These are phyloP conservation scores for Mus caroli DNA, from an alignment of 2,797 vertebrate species.

Conservation along the genomic window DNA sequence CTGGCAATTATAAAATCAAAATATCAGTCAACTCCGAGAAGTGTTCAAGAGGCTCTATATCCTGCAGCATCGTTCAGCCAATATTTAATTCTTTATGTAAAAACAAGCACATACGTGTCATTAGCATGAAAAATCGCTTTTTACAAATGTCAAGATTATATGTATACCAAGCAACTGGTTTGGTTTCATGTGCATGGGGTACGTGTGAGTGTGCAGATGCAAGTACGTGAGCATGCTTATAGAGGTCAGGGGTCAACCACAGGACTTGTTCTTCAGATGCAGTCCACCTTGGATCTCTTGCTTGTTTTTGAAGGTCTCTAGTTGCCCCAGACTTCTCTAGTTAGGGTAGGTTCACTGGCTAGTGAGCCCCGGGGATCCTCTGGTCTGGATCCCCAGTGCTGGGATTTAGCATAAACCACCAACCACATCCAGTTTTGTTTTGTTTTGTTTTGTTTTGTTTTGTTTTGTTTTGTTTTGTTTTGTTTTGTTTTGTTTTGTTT, in stretches of 20 bases:
- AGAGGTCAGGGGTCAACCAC: neutral
- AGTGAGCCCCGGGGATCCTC: neutral
- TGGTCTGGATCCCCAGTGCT: neutral
- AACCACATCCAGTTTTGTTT: neutral
- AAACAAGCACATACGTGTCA: neutral
- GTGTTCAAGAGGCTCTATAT: too few relatives aligned
- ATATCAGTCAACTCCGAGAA: neutral
- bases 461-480: neutral
- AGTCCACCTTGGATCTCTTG: neutral
- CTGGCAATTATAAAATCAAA: neutral
- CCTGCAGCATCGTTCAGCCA: neutral
- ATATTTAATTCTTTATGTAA: neutral
- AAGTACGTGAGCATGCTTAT: neutral
- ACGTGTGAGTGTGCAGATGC: neutral
- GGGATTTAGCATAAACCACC: neutral
- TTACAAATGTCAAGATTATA: neutral
- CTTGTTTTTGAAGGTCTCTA: neutral
- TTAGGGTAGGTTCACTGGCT: neutral
- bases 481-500: neutral
- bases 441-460: neutral
- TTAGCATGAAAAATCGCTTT: neutral
- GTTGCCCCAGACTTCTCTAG: neutral
- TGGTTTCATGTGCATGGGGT: neutral
- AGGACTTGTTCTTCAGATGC: neutral
- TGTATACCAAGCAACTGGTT: neutral